Evolutionary conservation across 2,888 invertebrate genomes (phyloP).

Genomic region (Himalopsyche anomala): DNA sequence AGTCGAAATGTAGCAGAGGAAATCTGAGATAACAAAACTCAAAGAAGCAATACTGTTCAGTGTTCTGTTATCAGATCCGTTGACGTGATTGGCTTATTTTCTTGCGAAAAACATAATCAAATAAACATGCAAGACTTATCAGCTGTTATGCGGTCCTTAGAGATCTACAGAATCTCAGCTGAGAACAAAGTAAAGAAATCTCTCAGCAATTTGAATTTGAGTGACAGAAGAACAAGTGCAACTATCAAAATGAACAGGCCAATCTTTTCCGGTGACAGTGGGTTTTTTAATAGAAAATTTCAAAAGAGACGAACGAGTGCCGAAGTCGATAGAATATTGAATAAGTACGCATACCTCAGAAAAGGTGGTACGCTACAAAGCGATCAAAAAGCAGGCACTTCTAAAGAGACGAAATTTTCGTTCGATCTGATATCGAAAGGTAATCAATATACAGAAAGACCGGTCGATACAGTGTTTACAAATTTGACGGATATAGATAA

Average conservation of each 20-base stretch:
- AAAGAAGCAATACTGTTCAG: not conserved
- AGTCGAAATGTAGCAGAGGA: not conserved
- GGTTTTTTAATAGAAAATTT: slow-evolving; percentile 58
- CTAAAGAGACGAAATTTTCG: slow-evolving; percentile 32
- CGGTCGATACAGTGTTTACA: not conserved
- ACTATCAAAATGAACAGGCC: slow-evolving; percentile 18
- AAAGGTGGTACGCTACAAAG: slow-evolving; percentile 69
- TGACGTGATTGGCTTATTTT: not conserved
- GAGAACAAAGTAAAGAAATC: slow-evolving; percentile 56
- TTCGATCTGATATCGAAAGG: not conserved
- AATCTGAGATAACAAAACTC: not conserved
- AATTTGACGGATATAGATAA: slow-evolving; percentile 59
- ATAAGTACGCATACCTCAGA: slow-evolving; percentile 75
- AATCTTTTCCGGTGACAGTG: slow-evolving; percentile 35
- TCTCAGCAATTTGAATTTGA: slow-evolving; percentile 31
- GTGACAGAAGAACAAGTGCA: slow-evolving; percentile 39
- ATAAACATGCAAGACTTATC: slow-evolving; percentile 74
- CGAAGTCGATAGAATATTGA: slow-evolving; percentile 77
- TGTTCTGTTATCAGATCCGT: not conserved
- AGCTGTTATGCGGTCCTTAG: slow-evolving; percentile 75
- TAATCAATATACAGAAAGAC: slow-evolving; percentile 5
- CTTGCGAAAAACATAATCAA: not conserved
- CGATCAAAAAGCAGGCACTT: not conserved
- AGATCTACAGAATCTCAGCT: slow-evolving; percentile 72
- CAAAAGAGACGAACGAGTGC: slow-evolving; percentile 74